Conservation (phyloP, 2,797 vertebrate species). For the Acanthopagrus latus region DNA sequence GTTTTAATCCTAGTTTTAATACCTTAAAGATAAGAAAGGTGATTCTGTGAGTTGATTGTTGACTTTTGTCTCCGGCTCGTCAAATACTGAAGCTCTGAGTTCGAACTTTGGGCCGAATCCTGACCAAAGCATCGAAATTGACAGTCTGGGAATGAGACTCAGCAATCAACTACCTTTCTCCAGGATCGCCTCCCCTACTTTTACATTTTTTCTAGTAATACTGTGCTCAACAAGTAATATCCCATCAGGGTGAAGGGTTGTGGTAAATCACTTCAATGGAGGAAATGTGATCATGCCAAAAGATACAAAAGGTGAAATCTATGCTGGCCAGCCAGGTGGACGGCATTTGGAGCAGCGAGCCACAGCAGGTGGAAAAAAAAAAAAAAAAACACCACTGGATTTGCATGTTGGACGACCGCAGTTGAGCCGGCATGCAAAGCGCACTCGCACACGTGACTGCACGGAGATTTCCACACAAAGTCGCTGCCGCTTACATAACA, state of each 20-base stretch:
- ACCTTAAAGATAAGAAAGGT: neutral
- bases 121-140: no score
- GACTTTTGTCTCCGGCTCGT: no score
- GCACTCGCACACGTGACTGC: conserved; percentile 4
- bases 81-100: no score
- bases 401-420: conserved; percentile 72
- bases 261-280: neutral
- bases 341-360: conserved; percentile 32
- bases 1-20: no score
- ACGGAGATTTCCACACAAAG: conserved; percentile 16
- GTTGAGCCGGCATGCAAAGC: conserved; percentile 68
- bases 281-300: neutral
- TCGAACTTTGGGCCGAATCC: no score
- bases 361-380: conserved; percentile 64
- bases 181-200: no score
- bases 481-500: conserved; percentile 16
- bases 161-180: no score
- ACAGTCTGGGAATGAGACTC: no score
- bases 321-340: conserved; percentile 1
- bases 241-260: no score
- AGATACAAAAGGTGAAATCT: neutral
- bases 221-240: no score
- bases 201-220: no score
- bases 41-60: no score
- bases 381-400: conserved; percentile 65